These are phyloP conservation scores for Diarsia rubi DNA, from an alignment of 2,888 invertebrate species.

Conservation along the genomic window DNA sequence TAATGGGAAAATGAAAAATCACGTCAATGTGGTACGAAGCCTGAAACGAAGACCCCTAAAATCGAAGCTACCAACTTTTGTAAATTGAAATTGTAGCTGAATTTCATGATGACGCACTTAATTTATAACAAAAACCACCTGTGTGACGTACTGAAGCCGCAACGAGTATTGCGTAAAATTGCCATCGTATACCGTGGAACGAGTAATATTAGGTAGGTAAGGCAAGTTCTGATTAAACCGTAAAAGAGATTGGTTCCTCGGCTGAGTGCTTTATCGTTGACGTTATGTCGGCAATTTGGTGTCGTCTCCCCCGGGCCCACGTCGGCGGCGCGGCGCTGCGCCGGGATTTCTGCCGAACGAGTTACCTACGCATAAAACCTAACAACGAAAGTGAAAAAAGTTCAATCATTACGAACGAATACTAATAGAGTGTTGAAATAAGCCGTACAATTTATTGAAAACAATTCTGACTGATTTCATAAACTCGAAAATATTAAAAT, in stretches of 20 bases:
- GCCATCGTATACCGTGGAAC: slow-evolving; percentile 72
- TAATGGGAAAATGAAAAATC: neutral
- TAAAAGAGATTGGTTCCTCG: slow-evolving; percentile 89
- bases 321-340: slow-evolving; percentile 56
- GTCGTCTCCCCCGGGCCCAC: slow-evolving; percentile 72
- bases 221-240: slow-evolving; percentile 88
- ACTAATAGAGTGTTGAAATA: slow-evolving; percentile 58
- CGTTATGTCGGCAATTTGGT: slow-evolving; percentile 86
- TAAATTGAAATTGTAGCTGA: slow-evolving; percentile 18
- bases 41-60: neutral
- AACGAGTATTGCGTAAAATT: slow-evolving; percentile 75
- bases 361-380: slow-evolving; percentile 66
- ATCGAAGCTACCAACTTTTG: slow-evolving; percentile 6
- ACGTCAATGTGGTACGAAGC: neutral
- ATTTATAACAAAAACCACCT: slow-evolving; percentile 62
- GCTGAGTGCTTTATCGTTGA: slow-evolving; percentile 87
- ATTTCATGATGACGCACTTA: slow-evolving; percentile 39
- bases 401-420: slow-evolving; percentile 61
- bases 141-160: slow-evolving; percentile 59
- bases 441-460: slow-evolving; percentile 44
- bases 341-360: slow-evolving; percentile 68
- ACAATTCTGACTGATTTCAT: slow-evolving; percentile 35
- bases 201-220: slow-evolving; percentile 78
- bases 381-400: slow-evolving; percentile 67
- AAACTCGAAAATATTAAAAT: slow-evolving; percentile 17